These are phyloP conservation scores for Patella depressa DNA, from an alignment of 2,888 invertebrate genomes.

Conservation along the genomic window DNA sequence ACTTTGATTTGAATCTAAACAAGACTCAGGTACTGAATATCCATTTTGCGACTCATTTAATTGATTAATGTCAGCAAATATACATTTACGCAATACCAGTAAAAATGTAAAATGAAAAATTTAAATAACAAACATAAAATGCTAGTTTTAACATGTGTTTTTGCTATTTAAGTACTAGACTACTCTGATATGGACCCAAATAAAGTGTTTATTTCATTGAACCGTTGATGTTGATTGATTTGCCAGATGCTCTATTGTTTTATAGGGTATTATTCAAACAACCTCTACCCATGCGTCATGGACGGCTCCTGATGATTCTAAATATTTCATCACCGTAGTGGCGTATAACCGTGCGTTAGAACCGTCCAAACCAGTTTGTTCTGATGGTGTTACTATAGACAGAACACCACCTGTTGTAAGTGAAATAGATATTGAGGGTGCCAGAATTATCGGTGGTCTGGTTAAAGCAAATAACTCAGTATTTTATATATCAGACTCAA, in stretches of 20 bases:
- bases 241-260: not conserved
- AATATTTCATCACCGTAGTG: constrained; percentile 51
- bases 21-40: too few relatives aligned
- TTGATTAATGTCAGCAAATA: too few relatives aligned
- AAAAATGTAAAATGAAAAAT: too few relatives aligned
- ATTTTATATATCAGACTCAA: not conserved
- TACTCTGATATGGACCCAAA: too few relatives aligned
- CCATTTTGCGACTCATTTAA: too few relatives aligned
- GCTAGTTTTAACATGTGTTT: too few relatives aligned
- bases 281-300: constrained; percentile 33
- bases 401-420: constrained; percentile 29
- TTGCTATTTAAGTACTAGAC: too few relatives aligned
- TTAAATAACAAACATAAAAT: too few relatives aligned
- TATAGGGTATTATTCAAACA: constrained; percentile 25
- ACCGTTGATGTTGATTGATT: too few relatives aligned
- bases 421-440: constrained; percentile 37
- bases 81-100: too few relatives aligned
- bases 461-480: constrained; percentile 13
- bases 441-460: constrained; percentile 38
- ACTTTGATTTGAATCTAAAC: constrained; percentile 7
- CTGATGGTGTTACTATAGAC: constrained; percentile 51
- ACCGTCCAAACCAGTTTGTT: constrained; percentile 50
- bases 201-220: too few relatives aligned
- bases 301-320: constrained; percentile 36
- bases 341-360: constrained; percentile 53